Percentiles rank a stretch among this genome's conserved stretches.
Evolutionary conservation across 2,113 vertebrate genomes (phyloP).

Genomic region (Hyaena hyaena): DNA sequence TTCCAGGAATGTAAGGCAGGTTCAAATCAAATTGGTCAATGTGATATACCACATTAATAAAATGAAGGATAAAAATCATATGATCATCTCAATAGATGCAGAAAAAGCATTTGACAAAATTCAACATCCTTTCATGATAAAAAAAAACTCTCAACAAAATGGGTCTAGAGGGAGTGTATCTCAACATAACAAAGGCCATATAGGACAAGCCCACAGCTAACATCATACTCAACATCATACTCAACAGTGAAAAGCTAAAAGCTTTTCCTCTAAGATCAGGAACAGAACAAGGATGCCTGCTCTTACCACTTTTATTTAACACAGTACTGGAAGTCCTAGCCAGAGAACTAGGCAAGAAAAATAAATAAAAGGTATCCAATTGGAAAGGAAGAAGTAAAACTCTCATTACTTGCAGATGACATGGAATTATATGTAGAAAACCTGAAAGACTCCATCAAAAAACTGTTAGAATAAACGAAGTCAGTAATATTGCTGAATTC

Average conservation of each 20-base stretch:
- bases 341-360: neutral
- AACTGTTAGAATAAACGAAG: neutral
- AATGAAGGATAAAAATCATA: neutral
- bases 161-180: neutral
- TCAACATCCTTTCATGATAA: neutral
- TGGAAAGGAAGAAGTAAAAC: neutral
- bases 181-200: neutral
- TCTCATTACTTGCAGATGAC: neutral
- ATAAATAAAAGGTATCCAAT: neutral
- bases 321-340: neutral
- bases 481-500: neutral
- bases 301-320: neutral
- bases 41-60: neutral
- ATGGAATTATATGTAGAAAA: neutral
- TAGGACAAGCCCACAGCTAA: neutral
- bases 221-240: neutral
- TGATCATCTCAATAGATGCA: neutral
- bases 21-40: neutral
- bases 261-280: neutral
- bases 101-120: neutral
- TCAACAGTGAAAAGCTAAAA: neutral
- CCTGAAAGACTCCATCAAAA: neutral
- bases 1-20: neutral
- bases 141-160: neutral
- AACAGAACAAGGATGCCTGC: neutral